Percentiles rank a stretch among this genome's conserved stretches.
phyloP scores from a whole-genome alignment of 2,797 vertebrate species.

The Fistularia tabacaria region DNA sequence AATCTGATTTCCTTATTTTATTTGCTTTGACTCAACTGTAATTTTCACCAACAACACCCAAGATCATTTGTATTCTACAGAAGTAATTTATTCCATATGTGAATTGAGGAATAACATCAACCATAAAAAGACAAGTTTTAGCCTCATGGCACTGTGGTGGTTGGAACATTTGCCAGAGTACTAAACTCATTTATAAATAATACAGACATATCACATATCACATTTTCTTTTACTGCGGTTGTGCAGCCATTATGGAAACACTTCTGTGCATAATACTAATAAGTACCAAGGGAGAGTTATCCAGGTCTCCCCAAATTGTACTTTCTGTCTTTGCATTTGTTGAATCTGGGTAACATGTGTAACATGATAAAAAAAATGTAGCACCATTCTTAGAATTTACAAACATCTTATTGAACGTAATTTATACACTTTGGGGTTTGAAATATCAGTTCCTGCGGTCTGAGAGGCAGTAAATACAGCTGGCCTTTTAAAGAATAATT shows the following conservation, averaged over 20 bases:
- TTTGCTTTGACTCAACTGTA: too few species aligned
- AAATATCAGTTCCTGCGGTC: constrained; percentile 23
- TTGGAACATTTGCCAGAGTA: too few species aligned
- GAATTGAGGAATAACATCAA: too few species aligned
- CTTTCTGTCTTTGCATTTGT: constrained; percentile 27
- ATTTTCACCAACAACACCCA: too few species aligned
- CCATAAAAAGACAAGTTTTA: too few species aligned
- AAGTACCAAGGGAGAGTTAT: constrained; percentile 39
- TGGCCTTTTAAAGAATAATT: constrained; percentile 1
- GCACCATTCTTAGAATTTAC: constrained; percentile 19
- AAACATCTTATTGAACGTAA: constrained; percentile 16
- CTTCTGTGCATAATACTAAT: constrained; percentile 13
- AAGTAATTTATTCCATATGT: too few species aligned
- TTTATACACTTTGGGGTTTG: constrained; percentile 28
- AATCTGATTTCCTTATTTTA: too few species aligned
- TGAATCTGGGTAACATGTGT: constrained; percentile 35
- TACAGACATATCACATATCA: constrained; percentile 16
- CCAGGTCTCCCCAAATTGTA: constrained; percentile 32
- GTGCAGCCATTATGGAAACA: constrained; percentile 35
- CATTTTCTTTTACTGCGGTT: constrained; percentile 1
- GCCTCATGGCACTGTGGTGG: too few species aligned
- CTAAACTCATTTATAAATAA: constrained; percentile 5
- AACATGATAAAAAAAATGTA: constrained; percentile 31
- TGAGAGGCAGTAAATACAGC: constrained; percentile 1
- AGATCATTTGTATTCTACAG: too few species aligned